A percentile compares a stretch with the other conserved stretches of the same genome.
Evolutionary conservation across 2,888 invertebrate species (phyloP).

Genomic region (Hemithea aestivaria): DNA sequence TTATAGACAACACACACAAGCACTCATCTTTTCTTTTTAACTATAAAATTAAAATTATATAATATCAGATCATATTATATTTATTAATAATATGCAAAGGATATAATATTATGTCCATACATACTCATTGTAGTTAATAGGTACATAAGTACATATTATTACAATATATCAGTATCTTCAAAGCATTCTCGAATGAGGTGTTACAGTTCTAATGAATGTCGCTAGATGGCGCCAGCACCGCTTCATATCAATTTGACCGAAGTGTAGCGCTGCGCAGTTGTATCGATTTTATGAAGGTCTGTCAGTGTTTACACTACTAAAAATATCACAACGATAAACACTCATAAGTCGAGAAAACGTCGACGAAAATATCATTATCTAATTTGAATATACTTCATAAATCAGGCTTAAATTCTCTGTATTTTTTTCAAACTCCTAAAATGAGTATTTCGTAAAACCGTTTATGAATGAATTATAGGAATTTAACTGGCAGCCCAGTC

Average conservation of each 20-base stretch:
- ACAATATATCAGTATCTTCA: conserved; percentile 5
- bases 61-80: too few species aligned
- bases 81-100: too few species aligned
- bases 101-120: background rate
- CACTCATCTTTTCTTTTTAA: too few species aligned
- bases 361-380: background rate
- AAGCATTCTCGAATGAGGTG: conserved; percentile 8
- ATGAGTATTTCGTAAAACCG: conserved; percentile 5
- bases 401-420: conserved; percentile 3
- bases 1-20: too few species aligned
- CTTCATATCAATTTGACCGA: conserved; percentile 44
- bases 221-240: conserved; percentile 57
- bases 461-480: conserved; percentile 16
- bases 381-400: conserved; percentile 7
- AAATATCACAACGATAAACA: conserved; percentile 37
- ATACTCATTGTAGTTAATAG: background rate
- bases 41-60: too few species aligned
- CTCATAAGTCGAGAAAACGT: conserved; percentile 11
- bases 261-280: conserved; percentile 68
- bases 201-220: conserved; percentile 9
- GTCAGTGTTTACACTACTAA: conserved; percentile 56
- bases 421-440: conserved; percentile 9
- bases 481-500: conserved; percentile 59
- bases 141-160: conserved; percentile 9
- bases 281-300: conserved; percentile 65